A percentile compares a stretch with the other conserved stretches of the same genome.
phyloP scores from a whole-genome alignment of 2,797 vertebrate genomes.

The Miichthys miiuy region DNA sequence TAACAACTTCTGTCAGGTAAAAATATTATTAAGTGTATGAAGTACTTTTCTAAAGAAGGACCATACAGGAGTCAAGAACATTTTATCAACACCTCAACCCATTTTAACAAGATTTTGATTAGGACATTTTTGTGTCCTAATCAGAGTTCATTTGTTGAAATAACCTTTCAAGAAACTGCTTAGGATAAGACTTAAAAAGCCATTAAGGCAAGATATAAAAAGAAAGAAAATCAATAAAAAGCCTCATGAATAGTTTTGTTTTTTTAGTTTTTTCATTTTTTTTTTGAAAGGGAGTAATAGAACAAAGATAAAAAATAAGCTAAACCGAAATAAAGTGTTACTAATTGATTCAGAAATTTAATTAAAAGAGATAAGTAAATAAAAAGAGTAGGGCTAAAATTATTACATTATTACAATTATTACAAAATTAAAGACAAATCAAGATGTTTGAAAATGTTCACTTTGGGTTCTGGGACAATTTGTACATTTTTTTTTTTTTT shows the following conservation, averaged over 20 bases:
- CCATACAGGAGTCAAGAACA: background rate
- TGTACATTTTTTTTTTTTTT: background rate
- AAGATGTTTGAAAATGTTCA: background rate
- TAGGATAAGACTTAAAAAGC: background rate
- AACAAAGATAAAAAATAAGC: background rate
- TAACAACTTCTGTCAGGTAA: background rate
- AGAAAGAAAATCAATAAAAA: background rate
- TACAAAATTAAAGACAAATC: background rate
- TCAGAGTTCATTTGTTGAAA: too few species aligned
- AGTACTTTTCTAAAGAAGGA: background rate
- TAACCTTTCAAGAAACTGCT: background rate
- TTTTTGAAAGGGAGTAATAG: background rate
- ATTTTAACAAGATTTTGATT: background rate
- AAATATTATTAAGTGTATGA: background rate
- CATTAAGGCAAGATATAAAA: background rate
- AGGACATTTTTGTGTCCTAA: background rate
- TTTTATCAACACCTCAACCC: background rate
- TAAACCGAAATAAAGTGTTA: background rate
- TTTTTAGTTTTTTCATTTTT: too few species aligned
- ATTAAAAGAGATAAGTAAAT: background rate
- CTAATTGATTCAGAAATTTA: background rate
- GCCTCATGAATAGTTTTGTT: background rate
- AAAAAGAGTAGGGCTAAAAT: background rate
- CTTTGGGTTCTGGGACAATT: background rate
- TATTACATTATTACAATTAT: too few species aligned